Evolutionary conservation across 64 coral and sea anemone genomes (phyloP).

Genomic region (Montipora sp.): DNA sequence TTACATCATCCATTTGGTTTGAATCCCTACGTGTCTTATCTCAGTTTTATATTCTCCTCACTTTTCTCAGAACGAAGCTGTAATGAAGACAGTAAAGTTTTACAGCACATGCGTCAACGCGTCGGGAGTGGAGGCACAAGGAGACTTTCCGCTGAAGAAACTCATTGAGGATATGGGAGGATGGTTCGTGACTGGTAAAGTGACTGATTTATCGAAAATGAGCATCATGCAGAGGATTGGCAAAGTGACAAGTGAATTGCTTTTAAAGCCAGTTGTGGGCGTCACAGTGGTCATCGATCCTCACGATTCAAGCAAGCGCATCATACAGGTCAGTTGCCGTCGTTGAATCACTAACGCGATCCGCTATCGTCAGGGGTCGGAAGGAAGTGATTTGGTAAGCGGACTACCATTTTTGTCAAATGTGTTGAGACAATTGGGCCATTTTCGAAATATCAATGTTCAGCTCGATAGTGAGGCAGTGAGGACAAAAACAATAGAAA

Average conservation of each 20-base stretch:
- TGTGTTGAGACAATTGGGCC: background rate
- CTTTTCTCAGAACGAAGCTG: slow-evolving; percentile 71
- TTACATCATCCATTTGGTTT: too few species aligned
- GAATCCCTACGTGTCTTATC: background rate
- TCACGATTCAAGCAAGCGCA: slow-evolving; percentile 60
- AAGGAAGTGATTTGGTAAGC: too few species aligned
- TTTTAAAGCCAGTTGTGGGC: slow-evolving; percentile 57
- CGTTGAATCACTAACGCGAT: background rate
- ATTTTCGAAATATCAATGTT: too few species aligned
- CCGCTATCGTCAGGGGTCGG: too few species aligned
- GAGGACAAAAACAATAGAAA: too few species aligned
- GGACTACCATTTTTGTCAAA: too few species aligned
- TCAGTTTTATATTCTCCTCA: background rate
- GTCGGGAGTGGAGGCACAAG: slow-evolving; percentile 26
- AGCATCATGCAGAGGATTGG: slow-evolving; percentile 30
- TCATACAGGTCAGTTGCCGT: slow-evolving; percentile 51
- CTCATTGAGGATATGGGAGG: slow-evolving; percentile 78
- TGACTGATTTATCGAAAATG: background rate
- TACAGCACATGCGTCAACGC: slow-evolving; percentile 70
- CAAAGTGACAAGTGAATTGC: slow-evolving; percentile 71
- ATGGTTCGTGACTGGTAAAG: slow-evolving; percentile 74
- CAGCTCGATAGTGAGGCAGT: too few species aligned
- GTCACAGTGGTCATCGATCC: slow-evolving; percentile 54
- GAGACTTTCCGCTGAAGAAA: slow-evolving; percentile 54
- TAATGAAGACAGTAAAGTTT: slow-evolving; percentile 74